Conservation (phyloP, 1,140 invertebrate species). For the Frieseomelitta varia region DNA sequence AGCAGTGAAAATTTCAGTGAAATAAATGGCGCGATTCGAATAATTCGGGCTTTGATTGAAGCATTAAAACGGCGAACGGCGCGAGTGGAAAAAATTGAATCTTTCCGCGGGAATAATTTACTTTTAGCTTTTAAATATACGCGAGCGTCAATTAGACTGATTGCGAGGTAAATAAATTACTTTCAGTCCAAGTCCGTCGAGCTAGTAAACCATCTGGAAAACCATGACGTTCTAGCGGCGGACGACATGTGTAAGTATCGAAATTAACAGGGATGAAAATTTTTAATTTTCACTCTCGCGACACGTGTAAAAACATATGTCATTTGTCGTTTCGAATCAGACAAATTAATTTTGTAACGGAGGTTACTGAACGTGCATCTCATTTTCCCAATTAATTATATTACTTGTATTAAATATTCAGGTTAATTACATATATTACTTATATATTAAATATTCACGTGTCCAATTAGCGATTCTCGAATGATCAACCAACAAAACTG, state of each 20-base stretch:
- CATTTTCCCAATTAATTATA: neutral
- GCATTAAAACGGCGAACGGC: neutral
- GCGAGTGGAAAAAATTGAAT: neutral
- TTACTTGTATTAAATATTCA: neutral
- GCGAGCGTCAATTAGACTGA: neutral
- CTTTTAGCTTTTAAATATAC: neutral
- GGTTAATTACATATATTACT: no score
- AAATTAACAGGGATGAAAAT: neutral
- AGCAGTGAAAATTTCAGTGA: neutral
- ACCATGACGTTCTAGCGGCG: neutral
- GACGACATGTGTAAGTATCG: neutral
- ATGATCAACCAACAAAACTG: neutral
- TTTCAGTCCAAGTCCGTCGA: neutral
- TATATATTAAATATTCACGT: no score
- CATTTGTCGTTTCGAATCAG: neutral
- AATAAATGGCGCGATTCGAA: neutral
- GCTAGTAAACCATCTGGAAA: neutral
- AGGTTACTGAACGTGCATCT: neutral
- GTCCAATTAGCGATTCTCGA: neutral
- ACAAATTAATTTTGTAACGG: neutral
- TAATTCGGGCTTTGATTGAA: neutral
- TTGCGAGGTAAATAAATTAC: neutral
- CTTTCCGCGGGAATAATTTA: neutral
- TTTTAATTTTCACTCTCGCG: neutral
- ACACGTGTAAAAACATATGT: no score